These are phyloP conservation scores for Neoascia interrupta DNA, from an alignment of 2,888 invertebrate species.

Conservation along the genomic window DNA sequence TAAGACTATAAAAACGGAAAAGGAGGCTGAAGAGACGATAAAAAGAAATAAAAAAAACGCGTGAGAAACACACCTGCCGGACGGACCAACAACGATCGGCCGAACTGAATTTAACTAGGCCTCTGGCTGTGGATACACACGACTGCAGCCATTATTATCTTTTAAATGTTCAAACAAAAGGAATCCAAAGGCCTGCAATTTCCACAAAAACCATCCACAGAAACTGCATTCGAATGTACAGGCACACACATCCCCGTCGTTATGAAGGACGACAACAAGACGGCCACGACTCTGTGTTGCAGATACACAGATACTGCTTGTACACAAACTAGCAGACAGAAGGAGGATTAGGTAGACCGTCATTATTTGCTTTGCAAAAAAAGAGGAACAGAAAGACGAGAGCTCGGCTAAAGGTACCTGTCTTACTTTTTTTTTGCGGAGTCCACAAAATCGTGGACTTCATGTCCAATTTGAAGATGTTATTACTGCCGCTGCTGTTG, in stretches of 20 bases:
- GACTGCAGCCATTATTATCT: constrained; percentile 69
- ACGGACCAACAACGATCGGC: constrained; percentile 43
- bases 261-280: constrained; percentile 56
- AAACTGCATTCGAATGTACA: constrained; percentile 22
- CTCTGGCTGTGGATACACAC: constrained; percentile 68
- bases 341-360: constrained; percentile 62
- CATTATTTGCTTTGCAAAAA: constrained; percentile 59
- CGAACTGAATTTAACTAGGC: constrained; percentile 66
- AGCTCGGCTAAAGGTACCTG: constrained; percentile 35
- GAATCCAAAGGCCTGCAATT: constrained; percentile 38
- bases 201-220: constrained; percentile 29
- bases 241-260: constrained; percentile 29
- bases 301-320: constrained; percentile 31
- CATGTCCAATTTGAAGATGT: constrained; percentile 70
- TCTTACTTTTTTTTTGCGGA: constrained; percentile 12
- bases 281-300: constrained; percentile 28
- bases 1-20: constrained; percentile 3
- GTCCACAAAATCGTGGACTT: constrained; percentile 67
- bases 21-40: neutral
- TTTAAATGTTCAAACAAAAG: constrained; percentile 68
- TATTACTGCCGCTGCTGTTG: constrained; percentile 51
- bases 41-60: constrained; percentile 49
- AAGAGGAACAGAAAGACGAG: neutral
- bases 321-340: constrained; percentile 31
- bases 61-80: constrained; percentile 70